Evolutionary conservation across 2,113 vertebrate genomes (phyloP), one percentile per base, ranked within the genome.

Genomic region (Machaerirhynchus nigripectus): DNA sequence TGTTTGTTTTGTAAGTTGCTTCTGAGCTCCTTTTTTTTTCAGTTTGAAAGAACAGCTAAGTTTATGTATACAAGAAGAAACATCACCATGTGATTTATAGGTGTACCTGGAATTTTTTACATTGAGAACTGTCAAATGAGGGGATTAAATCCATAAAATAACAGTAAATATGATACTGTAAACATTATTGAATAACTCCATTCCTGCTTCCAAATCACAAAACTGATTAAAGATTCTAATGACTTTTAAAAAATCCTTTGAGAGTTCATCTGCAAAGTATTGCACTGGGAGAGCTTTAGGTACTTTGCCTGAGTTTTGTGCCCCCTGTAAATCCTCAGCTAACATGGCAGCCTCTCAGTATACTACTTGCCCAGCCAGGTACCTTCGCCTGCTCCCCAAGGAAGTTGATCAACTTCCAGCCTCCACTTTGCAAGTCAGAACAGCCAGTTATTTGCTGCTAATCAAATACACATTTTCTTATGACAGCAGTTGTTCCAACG

Each of bases 351-450:
- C 23, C 82, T 30, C 11, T 13, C 30, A 71, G 16, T 10, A 15
- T 4, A 11, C 10, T 56, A 30, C 7, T 55, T 68, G 18, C 18
- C 31, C 21, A 52, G 37, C 28, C 49, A 6, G 0, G 0, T 53
- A 22, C 28, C 33, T 59, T 79, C 0, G 0, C 7, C 24, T 53
- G 24, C 10, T 13, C 10, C 15, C 15, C 39, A 37, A 24, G 4
- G 64, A 73, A 16, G 11, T 0, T 47, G 8, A 9, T 53, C 42
- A 37, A 14, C 39, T 79, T 83, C 42, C 33, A 79, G 8, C 5
- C 44, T 20, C 21, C 8, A 33, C 27, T 65, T 61, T 49, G n/a
- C 50, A 65, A 52, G 40, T 37, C 42, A 49, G 35, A 90, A 42
- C 27, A 17, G 42, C 19, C 39, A 63, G 30, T 30, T 82, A 50